phyloP scores from a whole-genome alignment of 2,888 invertebrate species.

The Abscondita cerata region DNA sequence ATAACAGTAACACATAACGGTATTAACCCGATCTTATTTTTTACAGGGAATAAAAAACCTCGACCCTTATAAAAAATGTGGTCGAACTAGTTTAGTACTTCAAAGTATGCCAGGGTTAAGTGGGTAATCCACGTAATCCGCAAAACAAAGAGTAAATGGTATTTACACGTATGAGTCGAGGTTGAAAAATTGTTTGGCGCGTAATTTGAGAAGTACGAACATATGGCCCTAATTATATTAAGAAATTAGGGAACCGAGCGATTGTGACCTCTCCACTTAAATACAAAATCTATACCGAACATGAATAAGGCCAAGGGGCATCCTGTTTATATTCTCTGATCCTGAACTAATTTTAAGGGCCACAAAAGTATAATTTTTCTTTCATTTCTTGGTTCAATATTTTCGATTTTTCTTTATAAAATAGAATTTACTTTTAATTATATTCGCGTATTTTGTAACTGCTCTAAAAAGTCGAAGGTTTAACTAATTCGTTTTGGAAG shows the following conservation, averaged over 20 bases:
- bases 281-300: conserved; percentile 18
- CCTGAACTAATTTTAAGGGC: too few relatives aligned
- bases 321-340: too few relatives aligned
- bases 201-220: conserved; percentile 6
- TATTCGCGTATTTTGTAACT: too few relatives aligned
- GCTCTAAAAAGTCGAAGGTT: too few relatives aligned
- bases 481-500: too few relatives aligned
- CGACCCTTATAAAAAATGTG: background rate
- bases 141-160: background rate
- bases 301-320: conserved; percentile 17
- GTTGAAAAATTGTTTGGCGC: background rate
- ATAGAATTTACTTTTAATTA: too few relatives aligned
- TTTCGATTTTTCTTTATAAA: too few relatives aligned
- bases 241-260: conserved; percentile 21
- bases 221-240: conserved; percentile 26
- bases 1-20: conserved; percentile 10
- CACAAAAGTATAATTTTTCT: too few relatives aligned
- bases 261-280: conserved; percentile 30
- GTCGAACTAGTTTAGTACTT: background rate
- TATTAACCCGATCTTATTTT: background rate
- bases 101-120: background rate
- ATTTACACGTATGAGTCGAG: background rate
- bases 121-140: background rate
- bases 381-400: too few relatives aligned
- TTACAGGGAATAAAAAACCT: background rate